These are phyloP conservation scores for Phalangium opilio DNA, from an alignment of 2,888 invertebrate species.

Conservation along the genomic window DNA sequence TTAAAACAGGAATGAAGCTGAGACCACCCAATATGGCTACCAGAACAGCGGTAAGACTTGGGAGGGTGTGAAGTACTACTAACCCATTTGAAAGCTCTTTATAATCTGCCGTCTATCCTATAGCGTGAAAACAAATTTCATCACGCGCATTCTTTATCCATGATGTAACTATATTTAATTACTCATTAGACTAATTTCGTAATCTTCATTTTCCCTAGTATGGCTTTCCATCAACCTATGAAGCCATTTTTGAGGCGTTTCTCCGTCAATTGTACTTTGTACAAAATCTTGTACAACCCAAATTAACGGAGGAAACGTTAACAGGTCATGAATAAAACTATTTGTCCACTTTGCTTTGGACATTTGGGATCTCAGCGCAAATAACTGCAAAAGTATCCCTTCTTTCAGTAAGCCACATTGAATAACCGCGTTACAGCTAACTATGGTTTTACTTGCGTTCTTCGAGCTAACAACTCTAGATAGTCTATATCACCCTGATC, in stretches of 20 bases:
- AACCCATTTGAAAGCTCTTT: too few relatives aligned
- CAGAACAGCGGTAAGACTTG: too few relatives aligned
- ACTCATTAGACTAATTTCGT: conserved; percentile 15
- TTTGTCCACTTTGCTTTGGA: conserved; percentile 19
- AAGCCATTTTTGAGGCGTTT: conserved; percentile 18
- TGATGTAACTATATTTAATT: neutral
- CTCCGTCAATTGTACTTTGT: conserved; percentile 12
- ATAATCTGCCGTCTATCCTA: too few relatives aligned
- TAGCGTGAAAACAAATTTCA: too few relatives aligned
- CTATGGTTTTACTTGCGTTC: conserved; percentile 17
- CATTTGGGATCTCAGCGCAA: conserved; percentile 22
- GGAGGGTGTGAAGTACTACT: too few relatives aligned
- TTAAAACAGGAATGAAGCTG: too few relatives aligned
- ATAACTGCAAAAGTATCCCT: conserved; percentile 17
- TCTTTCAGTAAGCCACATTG: too few relatives aligned
- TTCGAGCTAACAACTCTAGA: conserved; percentile 20
- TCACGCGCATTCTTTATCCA: too few relatives aligned
- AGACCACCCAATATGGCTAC: too few relatives aligned
- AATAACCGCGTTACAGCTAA: too few relatives aligned
- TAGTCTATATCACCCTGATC: conserved; percentile 23
- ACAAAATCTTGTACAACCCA: conserved; percentile 23
- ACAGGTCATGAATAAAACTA: conserved; percentile 19
- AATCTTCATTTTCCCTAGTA: conserved; percentile 19
- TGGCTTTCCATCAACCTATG: conserved; percentile 18
- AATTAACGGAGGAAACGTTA: conserved; percentile 20